These are phyloP conservation scores for Cheirogaleus major DNA, from an alignment of 2,797 vertebrate genomes.

Conservation along the genomic window DNA sequence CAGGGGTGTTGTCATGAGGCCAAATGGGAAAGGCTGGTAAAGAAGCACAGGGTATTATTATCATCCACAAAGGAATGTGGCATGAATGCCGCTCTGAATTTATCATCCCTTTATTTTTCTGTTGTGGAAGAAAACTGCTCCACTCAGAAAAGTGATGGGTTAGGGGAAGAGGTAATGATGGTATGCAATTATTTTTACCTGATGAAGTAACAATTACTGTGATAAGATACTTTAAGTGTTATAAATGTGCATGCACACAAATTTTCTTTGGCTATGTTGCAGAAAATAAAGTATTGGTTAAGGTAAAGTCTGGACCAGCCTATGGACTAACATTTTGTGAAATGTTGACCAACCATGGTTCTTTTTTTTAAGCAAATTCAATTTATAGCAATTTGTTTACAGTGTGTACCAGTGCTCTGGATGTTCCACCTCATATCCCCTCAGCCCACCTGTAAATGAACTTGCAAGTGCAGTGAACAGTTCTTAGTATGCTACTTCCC, in stretches of 20 bases:
- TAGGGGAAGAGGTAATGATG: neutral
- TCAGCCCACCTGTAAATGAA: neutral
- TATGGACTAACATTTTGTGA: neutral
- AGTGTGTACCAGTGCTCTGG: neutral
- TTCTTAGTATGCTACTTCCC: neutral
- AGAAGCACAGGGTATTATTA: conserved; percentile 6
- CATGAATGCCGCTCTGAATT: neutral
- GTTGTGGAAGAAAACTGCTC: neutral
- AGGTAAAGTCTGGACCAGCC: neutral
- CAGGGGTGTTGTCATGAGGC: neutral
- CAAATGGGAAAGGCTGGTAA: neutral
- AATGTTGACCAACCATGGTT: neutral
- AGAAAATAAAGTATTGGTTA: conserved; percentile 17
- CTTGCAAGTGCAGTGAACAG: neutral
- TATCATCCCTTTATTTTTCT: conserved; percentile 12
- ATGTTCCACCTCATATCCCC: neutral
- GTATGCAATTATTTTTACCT: neutral
- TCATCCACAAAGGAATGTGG: neutral
- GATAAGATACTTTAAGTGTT: neutral
- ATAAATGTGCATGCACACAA: neutral
- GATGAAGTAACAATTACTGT: neutral
- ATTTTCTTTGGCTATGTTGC: neutral
- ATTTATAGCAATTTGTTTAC: neutral
- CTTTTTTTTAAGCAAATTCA: conserved; percentile 29
- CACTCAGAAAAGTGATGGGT: neutral